Evolutionary conservation across 1,140 invertebrate species (phyloP), one percentile per base, ranked within the genome.

Genomic region (Centruroides sculpturatus): DNA sequence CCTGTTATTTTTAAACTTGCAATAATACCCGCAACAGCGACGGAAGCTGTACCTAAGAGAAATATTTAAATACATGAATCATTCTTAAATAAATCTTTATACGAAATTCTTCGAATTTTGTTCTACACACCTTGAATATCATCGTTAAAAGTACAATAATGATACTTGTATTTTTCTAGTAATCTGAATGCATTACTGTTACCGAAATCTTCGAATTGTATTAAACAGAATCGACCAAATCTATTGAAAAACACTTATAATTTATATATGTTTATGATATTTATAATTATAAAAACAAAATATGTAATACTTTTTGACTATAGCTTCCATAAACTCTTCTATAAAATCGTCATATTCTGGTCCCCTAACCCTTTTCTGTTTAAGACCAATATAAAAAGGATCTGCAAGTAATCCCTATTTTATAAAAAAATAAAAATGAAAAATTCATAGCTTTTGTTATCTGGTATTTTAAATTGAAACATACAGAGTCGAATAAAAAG

Each of bases 271-370:
- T 2, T 1, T 51, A 51, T 34, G 2, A 34, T 1, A 51, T 1
- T 34, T 34, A 51, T 34, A 12, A 51, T 34, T n/a, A 51, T 34
- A 34, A 51, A 51, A n/a, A 34, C 34, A n/a, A 34, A n/a, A n/a
- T n/a, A n/a, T n/a, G 51, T 6, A 5, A 5, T 8, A 53, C 51
- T 36, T 53, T n/a, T 49, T 63, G 0, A 95, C 89, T 59, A 91
- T 88, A 2, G 92, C 92, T 70, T 88, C 78, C 93, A 99, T 98
- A 72, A 99, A 98, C 75, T 98, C 96, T 70, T 99, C 94, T 59
- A 99, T 83, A 67, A 99, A 87, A 48, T 88, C 87, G 71, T 98
- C 93, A 74, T 98, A 99, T 59, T 85, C 83, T 41, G 82, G 77
- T n/a, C 95, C 95, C 41, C 84, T 83, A 1, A 86, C 84, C 55